Evolutionary conservation across 2,113 vertebrate genomes (phyloP).

Genomic region (Aspiorhynchus laticeps): DNA sequence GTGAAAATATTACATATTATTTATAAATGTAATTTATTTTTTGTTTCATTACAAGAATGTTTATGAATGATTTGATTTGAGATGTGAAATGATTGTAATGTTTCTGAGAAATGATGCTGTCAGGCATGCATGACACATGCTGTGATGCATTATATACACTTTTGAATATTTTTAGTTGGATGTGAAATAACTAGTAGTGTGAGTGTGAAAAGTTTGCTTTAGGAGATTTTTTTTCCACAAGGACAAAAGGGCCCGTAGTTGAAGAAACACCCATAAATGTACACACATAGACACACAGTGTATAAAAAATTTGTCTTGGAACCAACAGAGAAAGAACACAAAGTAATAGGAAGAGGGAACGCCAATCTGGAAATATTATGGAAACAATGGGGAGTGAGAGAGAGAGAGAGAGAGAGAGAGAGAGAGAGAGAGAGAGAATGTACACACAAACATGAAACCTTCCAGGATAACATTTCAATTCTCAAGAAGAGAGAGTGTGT

Average conservation of each 20-base stretch:
- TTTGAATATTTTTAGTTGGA: not conserved
- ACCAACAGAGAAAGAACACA: not conserved
- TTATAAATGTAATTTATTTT: not conserved
- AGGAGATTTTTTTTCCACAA: not conserved
- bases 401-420: constrained; percentile 24
- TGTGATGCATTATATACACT: not conserved
- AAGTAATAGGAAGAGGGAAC: constrained; percentile 44
- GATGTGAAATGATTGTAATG: not conserved
- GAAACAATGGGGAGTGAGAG: constrained; percentile 70
- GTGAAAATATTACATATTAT: not conserved
- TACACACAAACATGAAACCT: constrained; percentile 49
- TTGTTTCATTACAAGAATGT: not conserved
- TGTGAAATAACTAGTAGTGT: not conserved
- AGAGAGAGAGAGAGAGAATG: constrained; percentile 14
- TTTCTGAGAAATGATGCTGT: too few relatives aligned
- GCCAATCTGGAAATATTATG: constrained; percentile 65
- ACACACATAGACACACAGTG: not conserved
- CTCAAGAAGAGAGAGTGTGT: constrained; percentile 55
- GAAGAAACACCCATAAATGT: constrained; percentile 6
- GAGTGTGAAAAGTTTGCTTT: constrained; percentile 1
- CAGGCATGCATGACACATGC: too few relatives aligned
- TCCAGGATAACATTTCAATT: not conserved
- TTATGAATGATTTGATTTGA: not conserved
- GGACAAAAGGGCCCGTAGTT: not conserved
- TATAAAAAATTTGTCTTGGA: constrained; percentile 18